Conservation (phyloP, 2,888 invertebrate species). For the Eilema griseolum region DNA sequence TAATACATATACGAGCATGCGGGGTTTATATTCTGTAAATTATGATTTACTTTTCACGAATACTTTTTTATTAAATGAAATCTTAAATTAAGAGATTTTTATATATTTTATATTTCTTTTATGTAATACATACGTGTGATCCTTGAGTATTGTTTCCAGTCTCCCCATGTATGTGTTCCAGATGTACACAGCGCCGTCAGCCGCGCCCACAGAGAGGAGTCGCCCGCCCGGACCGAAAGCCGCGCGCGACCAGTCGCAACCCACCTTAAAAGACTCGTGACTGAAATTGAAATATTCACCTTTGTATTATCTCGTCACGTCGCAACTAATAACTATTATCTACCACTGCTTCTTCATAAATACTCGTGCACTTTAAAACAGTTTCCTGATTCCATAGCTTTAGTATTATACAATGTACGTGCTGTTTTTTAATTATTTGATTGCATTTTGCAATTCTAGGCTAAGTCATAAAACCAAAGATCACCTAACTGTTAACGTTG, state of each 20-base stretch:
- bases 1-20: conserved; percentile 21
- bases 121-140: conserved; percentile 90
- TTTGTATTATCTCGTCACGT: conserved; percentile 15
- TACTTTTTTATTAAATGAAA: background rate
- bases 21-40: conserved; percentile 33
- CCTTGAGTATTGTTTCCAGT: conserved; percentile 92
- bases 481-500: conserved; percentile 38
- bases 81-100: background rate
- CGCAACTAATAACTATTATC: conserved; percentile 17
- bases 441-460: conserved; percentile 21
- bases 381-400: conserved; percentile 6
- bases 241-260: conserved; percentile 97
- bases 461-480: conserved; percentile 33
- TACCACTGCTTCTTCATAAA: conserved; percentile 13
- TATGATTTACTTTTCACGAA: background rate
- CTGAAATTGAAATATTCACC: conserved; percentile 79
- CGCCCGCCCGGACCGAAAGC: conserved; percentile 96
- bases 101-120: background rate
- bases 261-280: conserved; percentile 97
- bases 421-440: conserved; percentile 22
- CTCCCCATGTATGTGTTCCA: conserved; percentile 94
- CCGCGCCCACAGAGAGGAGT: conserved; percentile 96
- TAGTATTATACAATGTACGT: background rate
- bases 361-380: conserved; percentile 10
- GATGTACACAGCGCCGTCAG: conserved; percentile 96